phyloP scores from a whole-genome alignment of 2,888 invertebrate species.

The Branchipolynoe longqiensis region DNA sequence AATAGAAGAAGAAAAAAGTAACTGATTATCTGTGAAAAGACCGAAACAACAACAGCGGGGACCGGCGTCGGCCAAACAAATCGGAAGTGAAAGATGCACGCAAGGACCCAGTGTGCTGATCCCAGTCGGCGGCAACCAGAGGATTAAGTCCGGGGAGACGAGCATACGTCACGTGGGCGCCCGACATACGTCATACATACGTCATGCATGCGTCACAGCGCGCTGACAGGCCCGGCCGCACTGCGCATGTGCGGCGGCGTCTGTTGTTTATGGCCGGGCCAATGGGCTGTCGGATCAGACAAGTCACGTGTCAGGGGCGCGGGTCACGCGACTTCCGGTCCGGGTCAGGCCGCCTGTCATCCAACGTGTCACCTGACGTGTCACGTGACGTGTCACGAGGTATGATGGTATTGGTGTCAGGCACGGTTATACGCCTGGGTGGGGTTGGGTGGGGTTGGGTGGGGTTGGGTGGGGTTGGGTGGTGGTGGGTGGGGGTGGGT shows the following conservation, averaged over 20 bases:
- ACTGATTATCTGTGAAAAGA: too few relatives aligned
- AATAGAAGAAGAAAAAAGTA: too few relatives aligned
- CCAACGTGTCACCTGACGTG: too few relatives aligned
- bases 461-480: not conserved
- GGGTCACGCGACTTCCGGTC: slow-evolving; percentile 18
- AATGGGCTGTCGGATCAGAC: not conserved
- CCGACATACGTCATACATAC: slow-evolving; percentile 3
- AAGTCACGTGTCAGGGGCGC: not conserved
- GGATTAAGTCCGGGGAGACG: not conserved
- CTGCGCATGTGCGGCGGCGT: not conserved
- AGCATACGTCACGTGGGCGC: too few relatives aligned
- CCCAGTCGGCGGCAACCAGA: too few relatives aligned
- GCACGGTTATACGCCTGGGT: too few relatives aligned
- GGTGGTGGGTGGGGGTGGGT: not conserved
- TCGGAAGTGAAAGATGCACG: too few relatives aligned
- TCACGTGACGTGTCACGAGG: slow-evolving; percentile 41
- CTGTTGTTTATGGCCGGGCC: not conserved
- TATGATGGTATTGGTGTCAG: too few relatives aligned
- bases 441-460: not conserved
- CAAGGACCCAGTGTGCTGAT: too few relatives aligned
- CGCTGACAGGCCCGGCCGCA: not conserved
- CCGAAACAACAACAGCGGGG: too few relatives aligned
- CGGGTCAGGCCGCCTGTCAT: not conserved
- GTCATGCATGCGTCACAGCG: not conserved
- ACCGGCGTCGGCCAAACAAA: too few relatives aligned